These are phyloP conservation scores for Neelides sp. DNA, from an alignment of 1,140 invertebrate genomes.

Conservation along the genomic window DNA sequence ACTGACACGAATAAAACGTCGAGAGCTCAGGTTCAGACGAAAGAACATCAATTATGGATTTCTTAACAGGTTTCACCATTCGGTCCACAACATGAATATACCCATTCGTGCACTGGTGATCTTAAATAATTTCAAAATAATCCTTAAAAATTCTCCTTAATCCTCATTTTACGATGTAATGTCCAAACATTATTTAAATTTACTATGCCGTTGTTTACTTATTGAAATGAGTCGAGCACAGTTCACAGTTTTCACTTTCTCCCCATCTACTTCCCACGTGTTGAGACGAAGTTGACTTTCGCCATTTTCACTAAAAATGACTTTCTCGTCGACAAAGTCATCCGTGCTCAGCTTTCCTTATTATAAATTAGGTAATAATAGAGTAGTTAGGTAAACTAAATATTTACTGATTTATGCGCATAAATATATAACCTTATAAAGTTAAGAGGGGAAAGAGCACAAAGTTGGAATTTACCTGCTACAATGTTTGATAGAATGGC, in stretches of 20 bases:
- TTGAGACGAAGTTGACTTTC: constrained; percentile 47
- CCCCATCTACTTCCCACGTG: constrained; percentile 41
- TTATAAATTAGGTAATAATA: too few relatives aligned
- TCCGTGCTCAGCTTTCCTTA: constrained; percentile 15
- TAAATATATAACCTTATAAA: constrained; percentile 19
- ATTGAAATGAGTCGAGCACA: constrained; percentile 38
- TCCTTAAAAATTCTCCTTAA: too few relatives aligned
- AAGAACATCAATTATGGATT: constrained; percentile 39
- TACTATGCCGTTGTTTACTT: too few relatives aligned
- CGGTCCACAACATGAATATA: constrained; percentile 44
- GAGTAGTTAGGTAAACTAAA: too few relatives aligned
- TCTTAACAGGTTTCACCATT: constrained; percentile 39
- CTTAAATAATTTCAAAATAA: too few relatives aligned
- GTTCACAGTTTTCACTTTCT: constrained; percentile 42
- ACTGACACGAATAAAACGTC: constrained; percentile 40
- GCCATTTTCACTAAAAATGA: constrained; percentile 39
- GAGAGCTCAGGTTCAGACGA: constrained; percentile 39
- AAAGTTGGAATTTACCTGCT: constrained; percentile 5
- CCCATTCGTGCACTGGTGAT: constrained; percentile 42
- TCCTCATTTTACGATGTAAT: too few relatives aligned
- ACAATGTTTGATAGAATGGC: constrained; percentile 6
- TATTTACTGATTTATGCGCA: too few relatives aligned
- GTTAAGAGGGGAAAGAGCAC: too few relatives aligned
- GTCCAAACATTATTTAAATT: too few relatives aligned
- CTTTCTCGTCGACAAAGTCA: constrained; percentile 32